A percentile compares a stretch with the other conserved stretches of the same genome.
phyloP scores from a whole-genome alignment of 2,797 vertebrate genomes.

The Carcharodon carcharias region DNA sequence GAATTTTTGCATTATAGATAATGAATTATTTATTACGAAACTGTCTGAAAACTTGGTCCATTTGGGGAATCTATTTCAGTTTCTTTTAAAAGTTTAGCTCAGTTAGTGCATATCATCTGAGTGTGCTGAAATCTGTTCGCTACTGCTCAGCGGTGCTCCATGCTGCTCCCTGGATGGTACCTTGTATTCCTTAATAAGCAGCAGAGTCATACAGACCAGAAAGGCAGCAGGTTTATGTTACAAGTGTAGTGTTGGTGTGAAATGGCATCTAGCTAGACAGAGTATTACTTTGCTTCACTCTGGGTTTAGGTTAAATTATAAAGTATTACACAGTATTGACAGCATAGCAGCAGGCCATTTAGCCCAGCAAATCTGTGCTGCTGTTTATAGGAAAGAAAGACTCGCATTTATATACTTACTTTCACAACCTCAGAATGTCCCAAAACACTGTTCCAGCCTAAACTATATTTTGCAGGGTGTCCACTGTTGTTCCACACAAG shows the following conservation, averaged over 20 bases:
- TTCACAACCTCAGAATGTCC: background rate
- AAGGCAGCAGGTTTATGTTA: background rate
- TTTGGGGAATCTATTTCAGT: background rate
- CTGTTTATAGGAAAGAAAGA: background rate
- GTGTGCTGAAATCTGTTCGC: background rate
- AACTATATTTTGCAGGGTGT: background rate
- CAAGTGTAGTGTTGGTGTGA: background rate
- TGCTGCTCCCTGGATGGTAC: too few species aligned
- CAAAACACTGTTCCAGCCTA: background rate
- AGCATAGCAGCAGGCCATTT: background rate
- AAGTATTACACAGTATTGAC: background rate
- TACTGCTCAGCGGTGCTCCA: background rate
- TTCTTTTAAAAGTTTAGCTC: background rate
- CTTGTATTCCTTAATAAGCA: background rate
- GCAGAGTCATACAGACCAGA: background rate
- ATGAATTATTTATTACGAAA: conserved; percentile 8
- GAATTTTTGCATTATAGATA: background rate
- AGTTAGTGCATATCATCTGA: background rate
- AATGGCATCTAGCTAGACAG: background rate
- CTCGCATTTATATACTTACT: background rate
- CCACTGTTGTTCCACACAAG: too few species aligned
- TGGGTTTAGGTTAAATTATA: background rate
- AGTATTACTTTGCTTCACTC: background rate
- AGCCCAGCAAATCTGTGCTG: background rate
- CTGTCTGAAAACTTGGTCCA: background rate